A percentile compares a stretch with the other conserved stretches of the same genome.
These are phyloP conservation scores for Leptinotarsa texana DNA, from an alignment of 1,140 invertebrate genomes.

Conservation along the genomic window DNA sequence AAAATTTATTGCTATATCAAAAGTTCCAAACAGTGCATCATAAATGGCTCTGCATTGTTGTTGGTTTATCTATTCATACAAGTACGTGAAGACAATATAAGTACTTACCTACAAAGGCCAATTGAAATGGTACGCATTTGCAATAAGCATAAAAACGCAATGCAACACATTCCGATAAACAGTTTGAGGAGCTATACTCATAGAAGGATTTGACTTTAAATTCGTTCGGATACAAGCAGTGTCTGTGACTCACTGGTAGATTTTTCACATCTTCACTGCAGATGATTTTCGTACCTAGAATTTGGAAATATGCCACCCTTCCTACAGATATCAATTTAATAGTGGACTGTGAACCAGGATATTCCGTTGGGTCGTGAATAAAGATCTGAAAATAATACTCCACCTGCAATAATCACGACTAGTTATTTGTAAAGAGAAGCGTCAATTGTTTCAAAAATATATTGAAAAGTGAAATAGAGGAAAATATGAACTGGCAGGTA, in stretches of 20 bases:
- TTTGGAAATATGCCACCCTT: constrained; percentile 25
- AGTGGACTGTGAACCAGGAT: constrained; percentile 18
- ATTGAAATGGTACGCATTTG: constrained; percentile 30
- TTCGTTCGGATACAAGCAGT: constrained; percentile 26
- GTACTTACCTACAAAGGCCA: constrained; percentile 23
- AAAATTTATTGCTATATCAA: too few species aligned
- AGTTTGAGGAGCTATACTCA: constrained; percentile 22
- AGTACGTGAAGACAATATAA: background rate
- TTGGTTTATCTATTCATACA: background rate
- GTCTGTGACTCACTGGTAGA: constrained; percentile 23
- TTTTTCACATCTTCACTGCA: constrained; percentile 23
- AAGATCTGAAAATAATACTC: constrained; percentile 24
- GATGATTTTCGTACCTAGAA: constrained; percentile 24
- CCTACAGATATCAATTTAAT: constrained; percentile 19
- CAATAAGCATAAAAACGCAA: constrained; percentile 10
- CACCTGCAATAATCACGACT: too few species aligned
- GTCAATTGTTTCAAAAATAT: too few species aligned
- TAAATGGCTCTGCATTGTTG: background rate
- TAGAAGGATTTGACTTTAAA: constrained; percentile 10
- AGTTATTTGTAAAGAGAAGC: too few species aligned
- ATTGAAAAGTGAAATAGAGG: too few species aligned
- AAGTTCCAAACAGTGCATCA: too few species aligned
- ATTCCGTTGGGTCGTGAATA: constrained; percentile 25
- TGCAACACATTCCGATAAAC: constrained; percentile 15
- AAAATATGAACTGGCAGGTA: too few species aligned